These are phyloP conservation scores for Aleiodes sp. DNA, from an alignment of 1,140 invertebrate species.

Conservation along the genomic window DNA sequence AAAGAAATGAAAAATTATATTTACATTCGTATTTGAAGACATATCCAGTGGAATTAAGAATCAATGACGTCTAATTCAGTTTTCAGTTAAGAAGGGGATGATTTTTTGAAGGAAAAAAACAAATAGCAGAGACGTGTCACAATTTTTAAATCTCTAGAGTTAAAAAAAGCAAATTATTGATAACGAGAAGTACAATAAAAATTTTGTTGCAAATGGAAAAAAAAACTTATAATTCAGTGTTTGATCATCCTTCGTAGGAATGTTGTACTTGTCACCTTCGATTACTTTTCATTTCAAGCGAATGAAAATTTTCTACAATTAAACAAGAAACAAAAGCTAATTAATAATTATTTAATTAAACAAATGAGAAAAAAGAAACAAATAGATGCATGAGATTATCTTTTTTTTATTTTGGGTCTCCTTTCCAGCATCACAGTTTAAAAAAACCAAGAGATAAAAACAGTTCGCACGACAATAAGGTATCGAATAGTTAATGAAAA, in stretches of 20 bases:
- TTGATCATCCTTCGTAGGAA: not conserved
- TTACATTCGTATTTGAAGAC: slow-evolving; percentile 48
- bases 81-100: not conserved
- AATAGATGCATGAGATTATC: not conserved
- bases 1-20: slow-evolving; percentile 31
- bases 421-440: slow-evolving; percentile 33
- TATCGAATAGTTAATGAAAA: slow-evolving; percentile 64
- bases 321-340: not conserved
- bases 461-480: slow-evolving; percentile 67
- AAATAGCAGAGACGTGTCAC: not conserved
- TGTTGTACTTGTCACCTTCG: not conserved
- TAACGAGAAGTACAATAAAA: not conserved
- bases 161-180: not conserved
- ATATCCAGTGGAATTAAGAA: slow-evolving; percentile 48
- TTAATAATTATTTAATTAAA: not conserved
- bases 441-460: slow-evolving; percentile 46
- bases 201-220: not conserved
- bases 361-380: too few relatives aligned
- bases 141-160: slow-evolving; percentile 8
- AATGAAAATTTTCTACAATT: not conserved
- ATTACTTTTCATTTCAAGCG: not conserved
- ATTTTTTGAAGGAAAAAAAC: slow-evolving; percentile 8
- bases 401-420: slow-evolving; percentile 20
- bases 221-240: not conserved
- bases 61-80: slow-evolving; percentile 40